Evolutionary conservation across 1,140 invertebrate species (phyloP).

Genomic region (Aphis craccivora): DNA sequence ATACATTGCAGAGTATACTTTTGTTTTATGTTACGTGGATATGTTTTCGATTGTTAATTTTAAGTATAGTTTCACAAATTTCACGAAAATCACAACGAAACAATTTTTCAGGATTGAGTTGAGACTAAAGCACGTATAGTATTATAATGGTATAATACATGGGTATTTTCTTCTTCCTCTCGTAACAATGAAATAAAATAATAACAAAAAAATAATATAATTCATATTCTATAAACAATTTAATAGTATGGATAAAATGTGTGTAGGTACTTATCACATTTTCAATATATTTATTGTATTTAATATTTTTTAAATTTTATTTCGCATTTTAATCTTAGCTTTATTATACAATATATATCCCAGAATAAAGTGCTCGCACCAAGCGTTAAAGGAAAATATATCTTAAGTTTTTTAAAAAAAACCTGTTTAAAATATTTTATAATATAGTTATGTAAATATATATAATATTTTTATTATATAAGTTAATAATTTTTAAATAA

Average conservation of each 20-base stretch:
- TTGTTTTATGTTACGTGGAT: constrained; percentile 43
- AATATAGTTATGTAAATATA: too few relatives aligned
- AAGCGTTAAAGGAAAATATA: background rate
- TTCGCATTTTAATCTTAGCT: background rate
- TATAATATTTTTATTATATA: background rate
- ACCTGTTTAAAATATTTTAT: background rate
- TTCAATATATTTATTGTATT: background rate
- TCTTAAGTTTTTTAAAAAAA: background rate
- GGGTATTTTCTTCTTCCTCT: background rate
- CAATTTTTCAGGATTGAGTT: background rate
- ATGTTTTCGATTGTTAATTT: constrained; percentile 43
- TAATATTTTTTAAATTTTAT: background rate
- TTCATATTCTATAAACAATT: background rate
- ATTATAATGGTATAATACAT: background rate
- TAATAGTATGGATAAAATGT: background rate
- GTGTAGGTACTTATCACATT: too few relatives aligned
- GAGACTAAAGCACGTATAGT: background rate
- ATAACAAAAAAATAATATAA: background rate
- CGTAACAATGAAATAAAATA: background rate
- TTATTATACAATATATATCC: too few relatives aligned
- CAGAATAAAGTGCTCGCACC: too few relatives aligned
- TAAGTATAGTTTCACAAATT: constrained; percentile 39
- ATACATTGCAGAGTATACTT: background rate
- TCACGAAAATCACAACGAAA: background rate
- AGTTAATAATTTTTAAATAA: background rate